These are phyloP conservation scores for Phyllotreta cruciferae DNA, from an alignment of 2,888 invertebrate species.

Conservation along the genomic window DNA sequence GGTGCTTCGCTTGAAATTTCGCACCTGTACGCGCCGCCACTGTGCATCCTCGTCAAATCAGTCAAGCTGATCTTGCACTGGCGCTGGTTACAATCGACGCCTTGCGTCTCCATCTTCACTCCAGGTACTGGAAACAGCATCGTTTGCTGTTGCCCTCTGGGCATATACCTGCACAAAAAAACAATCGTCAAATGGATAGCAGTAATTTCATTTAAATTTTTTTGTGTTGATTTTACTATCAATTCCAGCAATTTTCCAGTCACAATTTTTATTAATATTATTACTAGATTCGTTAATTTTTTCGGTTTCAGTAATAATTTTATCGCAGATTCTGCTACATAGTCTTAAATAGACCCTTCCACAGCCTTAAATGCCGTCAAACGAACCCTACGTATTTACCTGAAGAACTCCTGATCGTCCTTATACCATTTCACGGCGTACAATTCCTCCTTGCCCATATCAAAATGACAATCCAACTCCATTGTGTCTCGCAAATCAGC, in stretches of 20 bases:
- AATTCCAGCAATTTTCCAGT: too few relatives aligned
- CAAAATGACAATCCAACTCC: slow-evolving; percentile 55
- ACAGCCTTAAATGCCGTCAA: background rate
- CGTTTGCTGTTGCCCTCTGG: slow-evolving; percentile 45
- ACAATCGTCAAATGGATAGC: too few relatives aligned
- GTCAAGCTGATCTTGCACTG: slow-evolving; percentile 58
- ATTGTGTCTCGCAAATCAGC: slow-evolving; percentile 55
- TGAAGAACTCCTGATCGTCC: slow-evolving; percentile 54
- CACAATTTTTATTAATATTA: too few relatives aligned
- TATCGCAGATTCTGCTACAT: too few relatives aligned
- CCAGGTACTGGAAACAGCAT: slow-evolving; percentile 56
- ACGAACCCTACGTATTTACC: slow-evolving; percentile 27
- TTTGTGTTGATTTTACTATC: too few relatives aligned
- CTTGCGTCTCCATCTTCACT: slow-evolving; percentile 51
- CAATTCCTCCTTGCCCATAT: slow-evolving; percentile 56
- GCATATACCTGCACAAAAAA: slow-evolving; percentile 49
- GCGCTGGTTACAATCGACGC: slow-evolving; percentile 52
- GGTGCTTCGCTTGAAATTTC: slow-evolving; percentile 71
- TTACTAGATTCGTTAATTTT: too few relatives aligned
- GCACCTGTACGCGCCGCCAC: slow-evolving; percentile 66
- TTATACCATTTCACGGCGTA: slow-evolving; percentile 59
- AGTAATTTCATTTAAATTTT: too few relatives aligned
- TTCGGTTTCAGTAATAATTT: too few relatives aligned
- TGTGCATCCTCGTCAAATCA: slow-evolving; percentile 56
- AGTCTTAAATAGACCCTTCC: too few relatives aligned